Base-by-base conservation (phyloP, 2,888 invertebrate species). In the Drosophila kokeensis region DNA sequence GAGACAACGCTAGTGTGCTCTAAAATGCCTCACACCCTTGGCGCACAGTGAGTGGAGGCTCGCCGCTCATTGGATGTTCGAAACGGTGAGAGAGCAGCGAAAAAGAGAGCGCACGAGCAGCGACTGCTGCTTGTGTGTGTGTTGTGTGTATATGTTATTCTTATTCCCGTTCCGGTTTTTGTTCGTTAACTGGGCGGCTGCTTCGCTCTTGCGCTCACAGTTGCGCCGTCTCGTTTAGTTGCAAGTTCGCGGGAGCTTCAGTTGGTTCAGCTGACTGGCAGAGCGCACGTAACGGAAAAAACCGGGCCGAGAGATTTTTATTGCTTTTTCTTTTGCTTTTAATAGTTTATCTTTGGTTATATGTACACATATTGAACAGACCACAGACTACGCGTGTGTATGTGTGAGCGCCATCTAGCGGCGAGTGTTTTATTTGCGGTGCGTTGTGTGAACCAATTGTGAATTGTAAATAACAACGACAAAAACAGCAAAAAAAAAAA, bases 211-310 rank as follows among this genome's bases (percentile, higher is more conserved):
- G 69, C 81, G 69, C 81, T 69, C 71, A 45, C 45, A 72, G 54
- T 82, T 78, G 49, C 52, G 81, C 70, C 69, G 82, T 82, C 81
- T 81, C 81, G 73, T 83, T 76, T 81, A 81, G 81, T 79, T 79
- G 79, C 63, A 76, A 80, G 81, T 80, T 81, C 79, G 81, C 80
- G 81, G 76, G 81, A 82, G 83, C 83, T 81, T 81, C 81, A 81
- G 81, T 81, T 81, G 80, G 81, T 82, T 82, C 80, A 79, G 81
- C 81, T 79, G 81, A 67, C 78, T 79, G 81, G 81, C 81, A 79
- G 82, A 80, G 80, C 80, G 81, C 80, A 79, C 79, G 79, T 79
- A 81, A 82, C 79, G 80, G 60, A 63, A 82, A 78, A 76, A 81
- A 76, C 73, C 81, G 82, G 81, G 72, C 80, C 83, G 80, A 81